Base-by-base conservation (phyloP, 2,113 vertebrate genomes). In the Colius striatus region DNA sequence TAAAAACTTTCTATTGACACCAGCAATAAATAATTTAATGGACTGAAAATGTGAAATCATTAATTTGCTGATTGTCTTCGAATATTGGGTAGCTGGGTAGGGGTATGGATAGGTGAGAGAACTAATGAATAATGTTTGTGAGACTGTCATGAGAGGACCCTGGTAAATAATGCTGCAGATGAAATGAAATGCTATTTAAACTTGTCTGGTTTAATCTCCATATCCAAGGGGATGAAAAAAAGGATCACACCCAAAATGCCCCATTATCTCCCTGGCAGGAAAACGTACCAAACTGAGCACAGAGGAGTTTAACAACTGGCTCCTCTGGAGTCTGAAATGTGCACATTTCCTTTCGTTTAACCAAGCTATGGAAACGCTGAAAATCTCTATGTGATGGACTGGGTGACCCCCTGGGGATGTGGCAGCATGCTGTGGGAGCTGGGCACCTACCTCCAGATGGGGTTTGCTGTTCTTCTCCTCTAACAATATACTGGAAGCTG, bases 1-100 rank as follows among this genome's bases (percentile, higher is more conserved):
- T 94, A 94, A 97, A 97, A 98, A 97, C 95, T 97, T 98, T 97
- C 86, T 96, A 97, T 98, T 97, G 97, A 98, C 97, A 97, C 96
- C 92, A 89, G 94, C 93, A 96, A 97, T 98, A 98, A 97, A 97
- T 96, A 97, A 96, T 97, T 97, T 97, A 98, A 97, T 90, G 94
- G 91, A 58, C 95, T 97, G 96, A 94, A 95, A 97, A 96, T 96
- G 96, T 92, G 96, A 97, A 97, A 96, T 96, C 87, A 51, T 97
- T 96, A 95, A 91, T 97, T 97, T 96, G 89, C 74, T 95, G 96
- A 92, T 96, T 91, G 92, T 94, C 87, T 96, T 97, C 1, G 71
- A 93, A 86, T 90, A 92, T 89, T 89, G 62, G 96, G 92, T 93
- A 51, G 74, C 58, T 54, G 43, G 23, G 34, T 74, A 47, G 67